phyloP scores from a whole-genome alignment of 2,888 invertebrate species.

The Polietes domitor region DNA sequence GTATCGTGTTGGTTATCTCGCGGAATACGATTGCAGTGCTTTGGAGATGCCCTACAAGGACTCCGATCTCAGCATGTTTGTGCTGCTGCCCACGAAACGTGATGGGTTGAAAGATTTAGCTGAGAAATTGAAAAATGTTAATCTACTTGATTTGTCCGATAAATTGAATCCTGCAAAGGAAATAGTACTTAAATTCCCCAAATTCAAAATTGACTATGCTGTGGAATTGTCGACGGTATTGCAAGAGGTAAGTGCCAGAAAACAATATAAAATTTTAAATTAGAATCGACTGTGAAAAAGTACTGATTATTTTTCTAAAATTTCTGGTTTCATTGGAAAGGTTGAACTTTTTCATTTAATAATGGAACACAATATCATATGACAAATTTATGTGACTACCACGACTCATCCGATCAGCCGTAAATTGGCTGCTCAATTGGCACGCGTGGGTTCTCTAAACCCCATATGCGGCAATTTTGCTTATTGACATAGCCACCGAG shows the following conservation, averaged over 20 bases:
- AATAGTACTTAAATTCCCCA: slow-evolving; percentile 85
- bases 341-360: too few species aligned
- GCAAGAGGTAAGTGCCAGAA: slow-evolving; percentile 82
- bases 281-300: too few species aligned
- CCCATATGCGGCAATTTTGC: too few species aligned
- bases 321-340: too few species aligned
- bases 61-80: slow-evolving; percentile 87
- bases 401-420: too few species aligned
- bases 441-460: too few species aligned
- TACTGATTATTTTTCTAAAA: too few species aligned
- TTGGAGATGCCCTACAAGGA: slow-evolving; percentile 89
- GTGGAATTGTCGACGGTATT: slow-evolving; percentile 84
- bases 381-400: too few species aligned
- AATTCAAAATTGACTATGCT: slow-evolving; percentile 90
- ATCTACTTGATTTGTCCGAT: slow-evolving; percentile 82
- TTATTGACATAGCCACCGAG: too few species aligned
- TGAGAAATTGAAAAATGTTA: slow-evolving; percentile 83
- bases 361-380: too few species aligned
- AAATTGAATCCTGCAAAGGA: slow-evolving; percentile 72
- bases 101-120: slow-evolving; percentile 86
- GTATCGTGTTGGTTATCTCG: slow-evolving; percentile 81
- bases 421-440: too few species aligned
- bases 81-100: slow-evolving; percentile 88
- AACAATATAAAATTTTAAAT: too few species aligned
- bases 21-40: slow-evolving; percentile 83